A percentile compares a stretch with the other conserved stretches of the same genome.
These are phyloP conservation scores for Lerista edwardsae DNA, from an alignment of 2,797 vertebrate species.

Conservation along the genomic window DNA sequence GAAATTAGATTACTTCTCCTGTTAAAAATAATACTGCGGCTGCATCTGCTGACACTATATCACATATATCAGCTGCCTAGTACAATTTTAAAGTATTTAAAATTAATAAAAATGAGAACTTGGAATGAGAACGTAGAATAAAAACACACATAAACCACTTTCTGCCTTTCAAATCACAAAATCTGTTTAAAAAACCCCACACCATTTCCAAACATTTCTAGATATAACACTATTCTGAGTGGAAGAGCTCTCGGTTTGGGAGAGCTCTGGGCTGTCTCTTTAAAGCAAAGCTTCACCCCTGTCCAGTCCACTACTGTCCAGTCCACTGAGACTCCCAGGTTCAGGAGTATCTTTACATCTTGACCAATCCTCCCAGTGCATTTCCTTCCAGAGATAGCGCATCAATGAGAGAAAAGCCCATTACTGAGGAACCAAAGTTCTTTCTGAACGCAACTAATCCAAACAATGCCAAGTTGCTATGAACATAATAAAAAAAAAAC, in stretches of 20 bases:
- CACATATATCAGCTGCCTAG: too few relatives aligned
- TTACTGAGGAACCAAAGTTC: conserved; percentile 19
- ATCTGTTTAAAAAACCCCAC: too few relatives aligned
- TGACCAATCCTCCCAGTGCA: conserved; percentile 35
- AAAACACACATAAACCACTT: too few relatives aligned
- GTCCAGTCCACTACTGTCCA: background rate
- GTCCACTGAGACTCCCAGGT: conserved; percentile 21
- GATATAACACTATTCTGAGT: background rate
- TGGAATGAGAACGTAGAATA: too few relatives aligned
- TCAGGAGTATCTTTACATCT: background rate
- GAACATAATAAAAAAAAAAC: background rate
- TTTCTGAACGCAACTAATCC: background rate
- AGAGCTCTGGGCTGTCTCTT: too few relatives aligned
- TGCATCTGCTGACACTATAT: too few relatives aligned
- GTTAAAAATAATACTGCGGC: too few relatives aligned
- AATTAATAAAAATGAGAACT: too few relatives aligned
- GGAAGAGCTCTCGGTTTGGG: background rate
- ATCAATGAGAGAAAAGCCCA: conserved; percentile 57
- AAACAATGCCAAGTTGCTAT: background rate
- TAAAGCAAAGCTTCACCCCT: conserved; percentile 18
- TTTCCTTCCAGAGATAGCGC: conserved; percentile 57
- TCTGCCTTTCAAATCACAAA: too few relatives aligned
- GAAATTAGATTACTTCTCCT: too few relatives aligned
- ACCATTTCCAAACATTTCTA: too few relatives aligned
- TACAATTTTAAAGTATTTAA: too few relatives aligned